These are phyloP conservation scores for Chloroceryle aenea DNA, from an alignment of 2,113 vertebrate genomes.

Conservation along the genomic window DNA sequence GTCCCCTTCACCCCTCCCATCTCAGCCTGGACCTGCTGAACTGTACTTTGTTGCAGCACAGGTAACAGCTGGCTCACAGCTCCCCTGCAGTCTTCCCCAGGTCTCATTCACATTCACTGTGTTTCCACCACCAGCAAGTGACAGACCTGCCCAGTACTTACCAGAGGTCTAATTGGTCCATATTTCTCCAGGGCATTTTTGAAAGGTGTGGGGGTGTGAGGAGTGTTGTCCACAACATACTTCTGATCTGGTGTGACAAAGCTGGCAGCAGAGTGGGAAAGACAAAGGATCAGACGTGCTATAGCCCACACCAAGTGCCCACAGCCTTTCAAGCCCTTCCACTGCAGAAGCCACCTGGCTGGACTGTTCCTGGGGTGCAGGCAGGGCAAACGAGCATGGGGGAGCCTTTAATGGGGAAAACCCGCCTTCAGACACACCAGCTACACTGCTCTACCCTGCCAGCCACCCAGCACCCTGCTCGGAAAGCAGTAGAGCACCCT, in stretches of 20 bases:
- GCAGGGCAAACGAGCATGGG: neutral
- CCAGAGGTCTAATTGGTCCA: conserved; percentile 89
- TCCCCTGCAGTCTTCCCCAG: accelerated
- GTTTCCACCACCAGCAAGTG: neutral
- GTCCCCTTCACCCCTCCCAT: neutral
- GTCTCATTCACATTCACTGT: accelerated
- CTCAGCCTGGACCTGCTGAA: neutral
- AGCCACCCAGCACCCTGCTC: neutral
- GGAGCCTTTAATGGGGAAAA: neutral
- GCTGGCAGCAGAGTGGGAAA: conserved; percentile 62
- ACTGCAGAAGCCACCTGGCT: neutral
- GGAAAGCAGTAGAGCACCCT: neutral
- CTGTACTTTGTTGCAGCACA: neutral
- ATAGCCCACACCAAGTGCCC: neutral
- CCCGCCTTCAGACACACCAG: neutral
- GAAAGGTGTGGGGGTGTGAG: conserved; percentile 94
- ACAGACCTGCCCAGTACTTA: conserved; percentile 56
- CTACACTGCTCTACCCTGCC: neutral
- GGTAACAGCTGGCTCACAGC: neutral
- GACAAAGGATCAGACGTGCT: neutral
- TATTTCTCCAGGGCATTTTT: conserved; percentile 98
- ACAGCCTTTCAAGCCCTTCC: neutral
- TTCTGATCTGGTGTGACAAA: conserved; percentile 96
- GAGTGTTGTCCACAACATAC: conserved; percentile 85
- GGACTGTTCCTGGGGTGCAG: neutral